Percentiles rank a stretch among this genome's conserved stretches.
Evolutionary conservation across 2,113 vertebrate species (phyloP).

Genomic region (Puffinus mauretanicus): DNA sequence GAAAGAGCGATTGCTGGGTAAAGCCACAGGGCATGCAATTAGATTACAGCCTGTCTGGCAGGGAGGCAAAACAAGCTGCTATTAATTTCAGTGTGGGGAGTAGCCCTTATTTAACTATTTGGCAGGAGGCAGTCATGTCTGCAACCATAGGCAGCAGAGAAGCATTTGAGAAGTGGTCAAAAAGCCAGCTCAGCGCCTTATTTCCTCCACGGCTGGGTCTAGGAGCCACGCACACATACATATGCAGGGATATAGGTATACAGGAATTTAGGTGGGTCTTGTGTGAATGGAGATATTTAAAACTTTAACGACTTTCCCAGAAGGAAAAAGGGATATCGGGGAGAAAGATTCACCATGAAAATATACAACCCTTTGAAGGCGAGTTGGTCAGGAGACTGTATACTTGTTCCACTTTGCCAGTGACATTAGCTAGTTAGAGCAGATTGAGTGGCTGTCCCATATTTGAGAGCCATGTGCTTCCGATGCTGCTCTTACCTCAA

Average conservation of each 20-base stretch:
- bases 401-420: neutral
- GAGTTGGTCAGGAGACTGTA: neutral
- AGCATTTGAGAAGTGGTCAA: neutral
- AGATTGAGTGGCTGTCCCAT: slow-evolving; percentile 37
- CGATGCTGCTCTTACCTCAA: neutral
- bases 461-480: slow-evolving; percentile 35
- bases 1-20: slow-evolving; percentile 20
- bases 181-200: neutral
- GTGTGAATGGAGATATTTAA: neutral
- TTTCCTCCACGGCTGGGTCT: neutral
- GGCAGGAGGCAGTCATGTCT: neutral
- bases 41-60: slow-evolving; percentile 48
- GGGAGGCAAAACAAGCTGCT: neutral
- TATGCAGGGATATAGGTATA: neutral
- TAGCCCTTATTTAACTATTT: neutral
- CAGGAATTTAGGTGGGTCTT: neutral
- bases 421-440: neutral
- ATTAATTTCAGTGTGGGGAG: neutral
- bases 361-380: neutral
- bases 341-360: neutral
- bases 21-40: slow-evolving; percentile 19
- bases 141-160: neutral
- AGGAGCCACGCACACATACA: accelerated
- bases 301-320: neutral
- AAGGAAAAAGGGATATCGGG: neutral